Base-by-base conservation (phyloP, 1,140 invertebrate genomes). In the Brachionus angularis region DNA sequence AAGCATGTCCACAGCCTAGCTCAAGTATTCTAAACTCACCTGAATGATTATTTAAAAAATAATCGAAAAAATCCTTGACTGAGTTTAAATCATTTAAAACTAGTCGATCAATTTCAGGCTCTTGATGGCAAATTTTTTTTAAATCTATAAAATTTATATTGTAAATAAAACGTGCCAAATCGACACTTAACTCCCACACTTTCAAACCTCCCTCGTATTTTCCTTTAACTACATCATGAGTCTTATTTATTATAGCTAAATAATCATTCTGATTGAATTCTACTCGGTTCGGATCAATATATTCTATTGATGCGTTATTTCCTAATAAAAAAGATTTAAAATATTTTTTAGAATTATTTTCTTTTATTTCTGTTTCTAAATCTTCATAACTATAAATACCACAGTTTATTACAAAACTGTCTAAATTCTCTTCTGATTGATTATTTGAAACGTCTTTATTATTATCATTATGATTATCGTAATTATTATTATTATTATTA, bases 131-230 rank as follows among this genome's bases (percentile, higher is more conserved):
- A 36, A 8, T 58, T 58, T 25, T 34, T 5, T 34, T n/a, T n/a
- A n/a, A n/a, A n/a, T 34, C 52, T 1, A 7, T 7, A 10, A 55
- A 55, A 55, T 55, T 31, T 2, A 25, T 47, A 21, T 27, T 47
- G 42, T 33, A 67, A 29, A 67, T 18, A 34, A 67, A 50, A 12
- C 36, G 33, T 4, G 62, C 62, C 10, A 67, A 36, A 27, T 67
- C 62, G 36, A 67, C 16, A 21, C 62, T 67, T 25, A 67, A n/a
- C 23, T 67, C 62, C 62, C 62, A 67, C 14, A 67, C 39, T 67
- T 67, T 67, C 5, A 67, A 18, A 21, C 62, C 62, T 18, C 62
- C 62, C 36, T 67, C 62, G 21, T 67, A 67, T 50, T 67, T 50
- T 16, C 62, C 62, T 34, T 27, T 29, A 1, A 67, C 62, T 10